Base-by-base conservation (phyloP, 2,113 vertebrate species). In the Edolisoma coerulescens region DNA sequence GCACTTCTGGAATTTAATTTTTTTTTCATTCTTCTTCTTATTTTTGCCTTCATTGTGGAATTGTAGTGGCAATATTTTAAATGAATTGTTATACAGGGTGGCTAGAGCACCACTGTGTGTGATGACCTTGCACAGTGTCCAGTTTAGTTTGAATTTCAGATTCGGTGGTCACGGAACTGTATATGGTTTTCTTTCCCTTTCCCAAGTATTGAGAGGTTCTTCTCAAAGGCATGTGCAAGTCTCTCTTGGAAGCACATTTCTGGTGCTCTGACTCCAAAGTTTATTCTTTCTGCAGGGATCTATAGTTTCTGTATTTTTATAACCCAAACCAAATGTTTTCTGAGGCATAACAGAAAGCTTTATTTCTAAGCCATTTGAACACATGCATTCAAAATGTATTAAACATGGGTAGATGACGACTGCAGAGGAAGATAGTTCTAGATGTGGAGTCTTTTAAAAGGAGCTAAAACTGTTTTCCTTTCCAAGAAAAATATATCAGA, bases 271-370 rank as follows among this genome's bases (percentile, higher is more conserved):
- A 45, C n/a, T 84, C 35, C 59, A 23, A 89, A 47, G 24, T 75
- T 67, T 70, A n/a, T 44, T 84, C 73, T 83, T 78, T 88, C 52
- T 87, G 39, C 16, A 45, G 45, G 33, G 18, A 83, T 69, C 65
- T 79, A 22, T 60, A 63, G 8, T 84, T 87, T 89, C 49, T 91
- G 5, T 23, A 68, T 50, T 41, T n/a, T 73, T 84, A 50, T 94
- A 93, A 96, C 39, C 30, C 57, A 91, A 96, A 85, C 26, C 74
- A 93, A 91, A 73, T 95, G 45, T 84, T 75, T 96, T 67, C 56
- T 73, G 77, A 79, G 50, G 42, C 49, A 83, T 52, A 87, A 91
- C 2, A 50, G 70, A 91, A 87, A 69, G 35, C 5, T 61, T 64
- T 56, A 8, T 85, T 93, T 93, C 41, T 84, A 87, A 70, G 49